These are phyloP conservation scores for Metellina segmentata DNA, from an alignment of 2,888 invertebrate genomes.

Conservation along the genomic window DNA sequence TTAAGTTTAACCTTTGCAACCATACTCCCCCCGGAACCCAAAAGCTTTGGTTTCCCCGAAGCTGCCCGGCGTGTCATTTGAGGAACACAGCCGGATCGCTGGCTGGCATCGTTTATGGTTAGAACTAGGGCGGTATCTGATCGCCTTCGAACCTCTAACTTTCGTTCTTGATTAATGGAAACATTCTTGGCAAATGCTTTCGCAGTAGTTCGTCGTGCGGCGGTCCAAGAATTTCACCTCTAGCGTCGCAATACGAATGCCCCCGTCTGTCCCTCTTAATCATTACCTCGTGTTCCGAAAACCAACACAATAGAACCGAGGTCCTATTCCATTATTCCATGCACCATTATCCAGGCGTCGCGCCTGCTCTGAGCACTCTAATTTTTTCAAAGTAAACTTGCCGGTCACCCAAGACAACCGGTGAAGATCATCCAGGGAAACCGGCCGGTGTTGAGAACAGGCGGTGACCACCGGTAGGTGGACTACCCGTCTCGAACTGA, in stretches of 20 bases:
- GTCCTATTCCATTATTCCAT: too few relatives aligned
- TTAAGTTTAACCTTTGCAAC: conserved; percentile 82
- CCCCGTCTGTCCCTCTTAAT: conserved; percentile 74
- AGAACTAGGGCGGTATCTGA: conserved; percentile 86
- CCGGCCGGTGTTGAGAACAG: conserved; percentile 1
- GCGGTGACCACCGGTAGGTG: too few relatives aligned
- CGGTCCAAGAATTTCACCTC: conserved; percentile 86
- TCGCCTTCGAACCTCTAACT: conserved; percentile 87
- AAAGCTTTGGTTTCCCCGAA: conserved; percentile 84
- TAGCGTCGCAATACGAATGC: conserved; percentile 80
- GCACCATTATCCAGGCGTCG: too few relatives aligned
- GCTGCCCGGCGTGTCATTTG: conserved; percentile 84
- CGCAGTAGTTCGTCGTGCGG: conserved; percentile 85
- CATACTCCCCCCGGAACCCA: conserved; percentile 78
- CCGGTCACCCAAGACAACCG: conserved; percentile 54
- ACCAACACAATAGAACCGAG: conserved; percentile 70
- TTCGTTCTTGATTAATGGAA: conserved; percentile 87
- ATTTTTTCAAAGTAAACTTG: conserved; percentile 54
- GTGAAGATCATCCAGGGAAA: conserved; percentile 37
- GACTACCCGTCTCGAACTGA: conserved; percentile 78
- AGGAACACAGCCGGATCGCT: conserved; percentile 85
- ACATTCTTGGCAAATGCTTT: conserved; percentile 87
- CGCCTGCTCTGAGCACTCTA: conserved; percentile 47
- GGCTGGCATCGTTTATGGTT: conserved; percentile 86
- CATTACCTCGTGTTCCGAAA: conserved; percentile 71